Conservation (phyloP, 2,888 invertebrate genomes). For the Meliscaeva auricollis region DNA sequence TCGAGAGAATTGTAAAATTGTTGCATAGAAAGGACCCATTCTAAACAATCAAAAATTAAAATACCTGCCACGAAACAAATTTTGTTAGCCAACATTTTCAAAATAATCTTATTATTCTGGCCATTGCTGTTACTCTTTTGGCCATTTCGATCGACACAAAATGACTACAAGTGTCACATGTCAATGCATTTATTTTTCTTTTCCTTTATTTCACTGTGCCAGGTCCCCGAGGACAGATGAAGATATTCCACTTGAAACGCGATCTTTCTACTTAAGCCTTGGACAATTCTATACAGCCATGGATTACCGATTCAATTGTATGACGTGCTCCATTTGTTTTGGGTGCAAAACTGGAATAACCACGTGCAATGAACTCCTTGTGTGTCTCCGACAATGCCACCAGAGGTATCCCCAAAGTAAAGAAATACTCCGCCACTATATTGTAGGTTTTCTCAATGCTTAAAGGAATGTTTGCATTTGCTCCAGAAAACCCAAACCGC, state of each 20-base stretch:
- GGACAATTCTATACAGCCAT: conserved; percentile 1
- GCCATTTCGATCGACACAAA: neutral
- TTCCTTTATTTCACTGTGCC: neutral
- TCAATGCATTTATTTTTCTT: conserved; percentile 28
- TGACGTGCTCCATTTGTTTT: conserved; percentile 72
- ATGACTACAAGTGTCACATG: conserved; percentile 41
- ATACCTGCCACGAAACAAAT: too few species aligned
- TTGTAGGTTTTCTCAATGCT: neutral
- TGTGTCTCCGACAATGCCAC: neutral
- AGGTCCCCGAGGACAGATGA: conserved; percentile 40
- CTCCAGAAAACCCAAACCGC: conserved; percentile 60
- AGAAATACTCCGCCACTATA: conserved; percentile 44
- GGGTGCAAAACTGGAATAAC: conserved; percentile 61
- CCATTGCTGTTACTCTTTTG: neutral
- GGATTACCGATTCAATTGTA: conserved; percentile 51
- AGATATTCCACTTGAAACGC: conserved; percentile 63
- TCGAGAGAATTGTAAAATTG: too few species aligned
- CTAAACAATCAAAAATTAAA: too few species aligned
- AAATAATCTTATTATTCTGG: neutral
- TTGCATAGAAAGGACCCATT: too few species aligned
- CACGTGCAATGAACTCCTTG: conserved; percentile 63
- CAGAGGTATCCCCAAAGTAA: conserved; percentile 34
- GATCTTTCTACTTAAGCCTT: conserved; percentile 28
- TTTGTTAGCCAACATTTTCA: neutral
- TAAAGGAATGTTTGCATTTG: conserved; percentile 61